Conservation (phyloP, 2,797 vertebrate genomes). For the Ibycter americanus region DNA sequence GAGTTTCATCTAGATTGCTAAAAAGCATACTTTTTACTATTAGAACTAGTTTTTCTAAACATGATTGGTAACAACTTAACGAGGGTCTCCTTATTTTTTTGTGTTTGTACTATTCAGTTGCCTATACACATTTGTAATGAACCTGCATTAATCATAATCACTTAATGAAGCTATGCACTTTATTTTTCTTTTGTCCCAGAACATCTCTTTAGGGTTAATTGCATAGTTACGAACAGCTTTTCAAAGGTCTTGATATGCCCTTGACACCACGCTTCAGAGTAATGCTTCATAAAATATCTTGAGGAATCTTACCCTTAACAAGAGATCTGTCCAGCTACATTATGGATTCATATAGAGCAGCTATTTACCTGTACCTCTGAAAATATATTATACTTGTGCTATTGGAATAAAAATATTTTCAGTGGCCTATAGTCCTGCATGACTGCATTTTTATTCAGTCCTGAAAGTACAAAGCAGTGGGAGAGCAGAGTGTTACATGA, state of each 20-base stretch:
- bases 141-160: background rate
- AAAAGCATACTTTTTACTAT: background rate
- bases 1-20: background rate
- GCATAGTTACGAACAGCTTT: background rate
- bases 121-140: background rate
- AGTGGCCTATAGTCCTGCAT: background rate
- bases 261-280: background rate
- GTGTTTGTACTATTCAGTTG: background rate
- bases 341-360: background rate
- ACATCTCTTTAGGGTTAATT: background rate
- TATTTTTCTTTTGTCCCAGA: background rate
- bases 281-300: background rate
- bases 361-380: background rate
- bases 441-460: background rate
- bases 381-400: background rate
- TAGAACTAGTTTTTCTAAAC: background rate
- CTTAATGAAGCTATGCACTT: background rate
- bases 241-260: background rate
- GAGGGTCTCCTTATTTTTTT: accelerated
- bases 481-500: background rate
- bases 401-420: background rate
- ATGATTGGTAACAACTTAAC: background rate
- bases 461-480: background rate
- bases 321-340: background rate
- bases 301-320: background rate